A percentile compares a stretch with the other conserved stretches of the same genome.
These are phyloP conservation scores for Amiota minor DNA, from an alignment of 2,888 invertebrate genomes.

Conservation along the genomic window DNA sequence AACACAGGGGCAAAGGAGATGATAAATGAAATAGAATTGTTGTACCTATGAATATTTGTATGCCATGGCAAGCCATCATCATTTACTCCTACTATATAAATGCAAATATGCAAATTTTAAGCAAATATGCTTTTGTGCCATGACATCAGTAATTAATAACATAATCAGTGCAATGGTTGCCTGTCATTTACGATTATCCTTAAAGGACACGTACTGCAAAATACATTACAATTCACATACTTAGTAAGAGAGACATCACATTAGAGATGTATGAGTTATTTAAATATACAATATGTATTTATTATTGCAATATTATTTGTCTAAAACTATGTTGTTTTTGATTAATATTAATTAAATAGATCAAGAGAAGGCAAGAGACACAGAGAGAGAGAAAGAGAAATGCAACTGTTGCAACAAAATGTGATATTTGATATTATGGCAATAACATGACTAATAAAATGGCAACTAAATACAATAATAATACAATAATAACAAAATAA, in stretches of 20 bases:
- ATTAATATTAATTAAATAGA: slow-evolving; percentile 55
- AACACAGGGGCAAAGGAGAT: no score
- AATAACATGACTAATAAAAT: slow-evolving; percentile 19
- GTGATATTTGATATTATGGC: not conserved
- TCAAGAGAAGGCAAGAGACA: slow-evolving; percentile 19
- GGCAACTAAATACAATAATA: not conserved
- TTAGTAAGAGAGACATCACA: not conserved
- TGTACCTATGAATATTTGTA: no score
- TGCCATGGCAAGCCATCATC: no score
- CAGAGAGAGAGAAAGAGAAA: slow-evolving; percentile 30
- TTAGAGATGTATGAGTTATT: no score
- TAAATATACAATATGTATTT: slow-evolving; percentile 16
- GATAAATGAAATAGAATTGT: no score
- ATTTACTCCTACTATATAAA: not conserved
- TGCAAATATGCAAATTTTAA: slow-evolving; percentile 36
- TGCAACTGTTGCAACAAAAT: slow-evolving; percentile 52
- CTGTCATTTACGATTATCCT: slow-evolving; percentile 50
- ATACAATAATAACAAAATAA: slow-evolving; percentile 25
- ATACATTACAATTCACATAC: not conserved
- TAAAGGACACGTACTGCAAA: slow-evolving; percentile 4
- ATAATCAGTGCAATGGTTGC: slow-evolving; percentile 56
- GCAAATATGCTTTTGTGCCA: slow-evolving; percentile 57
- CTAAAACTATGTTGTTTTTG: slow-evolving; percentile 50
- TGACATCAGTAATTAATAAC: slow-evolving; percentile 65
- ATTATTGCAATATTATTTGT: slow-evolving; percentile 40